Base-by-base conservation (phyloP, 2,888 invertebrate genomes). In the Melipona beecheii region DNA sequence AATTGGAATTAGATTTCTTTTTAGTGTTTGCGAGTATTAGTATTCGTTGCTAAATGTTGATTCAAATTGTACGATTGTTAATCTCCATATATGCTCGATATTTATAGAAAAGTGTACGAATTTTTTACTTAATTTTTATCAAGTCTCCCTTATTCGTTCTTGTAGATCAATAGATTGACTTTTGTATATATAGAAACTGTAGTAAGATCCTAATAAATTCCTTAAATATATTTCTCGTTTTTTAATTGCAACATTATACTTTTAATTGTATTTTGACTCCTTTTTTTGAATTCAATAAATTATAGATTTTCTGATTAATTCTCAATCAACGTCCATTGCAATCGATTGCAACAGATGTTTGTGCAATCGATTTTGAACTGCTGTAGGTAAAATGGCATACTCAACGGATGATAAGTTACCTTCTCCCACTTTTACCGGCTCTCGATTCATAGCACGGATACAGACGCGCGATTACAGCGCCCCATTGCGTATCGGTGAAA, bases 181-280 rank as follows among this genome's bases (percentile, higher is more conserved):
- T 81, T 89, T 87, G 85, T 89, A 81, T 73, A 84, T 88, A 87
- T 66, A 64, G 54, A 65, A 75, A 43, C 66, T 83, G 82, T 78
- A 88, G 69, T 73, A 50, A 58, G 50, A 72, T n/a, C 31, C 66
- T 85, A 85, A 88, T 89, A 88, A 77, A 75, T 66, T 77, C 36
- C n/a, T 85, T 68, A 66, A 83, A 77, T 4, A 58, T 54, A 73
- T 54, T 60, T 27, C 5, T 0, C 0, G 1, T 5, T 27, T 3
- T 49, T 52, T 4, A n/a, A 27, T 5, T 15, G 21, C 17, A n/a
- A 4, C 9, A 64, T 31, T 5, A 21, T 24, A 1, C 2, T 6
- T 56, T 36, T 5, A 24, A n/a, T 24, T 2, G 4, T 50, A 0
- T 21, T 27, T 50, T 3, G 2, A 31, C 21, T 31, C 9, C 43